Evolutionary conservation across 2,797 vertebrate species (phyloP).

Genomic region (Sebastes ruberrimus): DNA sequence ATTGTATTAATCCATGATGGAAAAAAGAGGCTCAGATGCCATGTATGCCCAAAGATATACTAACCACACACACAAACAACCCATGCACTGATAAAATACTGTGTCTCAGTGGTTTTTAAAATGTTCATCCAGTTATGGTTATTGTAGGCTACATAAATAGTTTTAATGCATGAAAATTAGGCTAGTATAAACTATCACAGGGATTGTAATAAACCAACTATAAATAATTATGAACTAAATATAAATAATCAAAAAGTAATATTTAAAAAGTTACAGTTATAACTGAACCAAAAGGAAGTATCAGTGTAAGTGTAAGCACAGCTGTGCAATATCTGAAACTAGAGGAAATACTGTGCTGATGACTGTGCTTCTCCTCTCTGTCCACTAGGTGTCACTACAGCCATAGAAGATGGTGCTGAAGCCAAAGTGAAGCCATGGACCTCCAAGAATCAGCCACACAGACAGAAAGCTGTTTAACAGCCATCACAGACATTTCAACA

Average conservation of each 20-base stretch:
- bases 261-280: not conserved
- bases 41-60: not conserved
- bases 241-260: not conserved
- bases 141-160: not conserved
- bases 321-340: not conserved
- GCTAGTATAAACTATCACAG: not conserved
- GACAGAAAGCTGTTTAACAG: not conserved
- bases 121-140: not conserved
- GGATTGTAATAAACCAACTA: not conserved
- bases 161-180: not conserved
- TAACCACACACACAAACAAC: not conserved
- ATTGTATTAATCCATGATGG: not conserved
- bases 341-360: not conserved
- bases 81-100: not conserved
- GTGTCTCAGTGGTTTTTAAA: not conserved
- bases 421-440: not conserved
- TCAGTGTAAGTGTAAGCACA: not conserved
- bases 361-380: conserved; percentile 44
- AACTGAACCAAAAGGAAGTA: not conserved
- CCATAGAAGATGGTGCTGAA: conserved; percentile 42
- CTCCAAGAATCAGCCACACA: not conserved
- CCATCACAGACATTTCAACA: conserved; percentile 13
- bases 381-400: conserved; percentile 73
- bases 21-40: not conserved
- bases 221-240: fast-evolving